Base-by-base conservation (phyloP, 2,113 vertebrate species). In the Channa maculata region DNA sequence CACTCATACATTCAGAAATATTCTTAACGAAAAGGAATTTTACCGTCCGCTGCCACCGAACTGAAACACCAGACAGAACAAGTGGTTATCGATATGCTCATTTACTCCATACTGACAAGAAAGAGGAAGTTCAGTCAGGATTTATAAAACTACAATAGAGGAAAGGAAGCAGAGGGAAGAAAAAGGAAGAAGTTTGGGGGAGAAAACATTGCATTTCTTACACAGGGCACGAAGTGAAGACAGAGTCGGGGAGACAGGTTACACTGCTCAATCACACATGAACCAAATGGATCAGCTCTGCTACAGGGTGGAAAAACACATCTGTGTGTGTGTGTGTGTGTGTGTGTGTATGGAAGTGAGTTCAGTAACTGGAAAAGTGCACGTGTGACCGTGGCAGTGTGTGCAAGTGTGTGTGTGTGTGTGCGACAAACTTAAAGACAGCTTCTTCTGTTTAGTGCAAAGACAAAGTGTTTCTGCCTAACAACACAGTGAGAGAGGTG, bases 1-100 rank as follows among this genome's bases (percentile, higher is more conserved):
- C 62, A 49, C 74, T 79, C 76, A 55, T 80, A 79, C 70, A 68
- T 72, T 84, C 52, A 67, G 66, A 83, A 85, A 86, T 83, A 83
- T 79, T 80, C 80, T 74, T 54, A 57, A 62, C 5, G 9, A 59
- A 75, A 77, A 66, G 43, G 72, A 75, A 69, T 82, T 69, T 57
- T 34, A n/a, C 66, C 15, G 15, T 67, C 44, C n/a, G 2, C 34
- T 65, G 34, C 38, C 58, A 65, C 55, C 33, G 55, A 63, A 50
- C 4, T 59, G 64, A 75, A 84, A 72, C 77, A 77, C 10, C 69
- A 69, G 48, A 80, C 61, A 34, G 80, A 86, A 57, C 69, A 48
- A 60, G 65, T 68, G 48, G 74, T 60, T 39, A 69, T 80, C 38
- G 52, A 71, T 84, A 59, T 48, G 75, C 66, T 86, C 76, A 75